Base-by-base conservation (phyloP, 92 coral and sea anemone genomes). In the Paragorgia papillata region DNA sequence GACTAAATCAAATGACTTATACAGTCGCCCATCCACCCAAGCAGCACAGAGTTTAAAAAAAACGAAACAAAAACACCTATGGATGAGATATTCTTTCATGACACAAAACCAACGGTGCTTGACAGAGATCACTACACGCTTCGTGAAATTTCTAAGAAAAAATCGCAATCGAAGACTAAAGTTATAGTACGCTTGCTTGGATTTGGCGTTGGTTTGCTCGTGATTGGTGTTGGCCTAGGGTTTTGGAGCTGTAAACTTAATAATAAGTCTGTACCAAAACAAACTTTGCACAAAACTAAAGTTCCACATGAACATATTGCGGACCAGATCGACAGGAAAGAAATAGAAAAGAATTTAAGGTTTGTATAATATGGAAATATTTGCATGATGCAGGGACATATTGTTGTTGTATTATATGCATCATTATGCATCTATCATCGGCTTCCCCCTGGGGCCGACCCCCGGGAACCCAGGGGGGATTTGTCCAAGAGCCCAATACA, bases 281-380 rank as follows among this genome's bases (percentile, higher is more conserved):
- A 5, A 31, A 34, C 21, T 0, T 17, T 26, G 48, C 20, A 37
- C 20, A 31, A 64, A n/a, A 64, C 0, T 0, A 34, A 35, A 40
- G 2, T 64, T 64, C 53, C 13, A 0, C 71, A 64, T 48, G 0
- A 64, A 29, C 28, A 64, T 64, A 64, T 64, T 35, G 71, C 71
- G 9, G 2, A 7, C 14, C 51, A 35, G 37, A 64, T 64, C 37
- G 53, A 64, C 26, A 34, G 71, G 1, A 31, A 20, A 19, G 51
- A 40, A 64, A 64, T 64, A 26, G 71, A 64, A 35, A 64, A 64
- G 18, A 21, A 34, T 34, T 8, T 64, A 21, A 64, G 71, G 71
- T 64, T 64, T 64, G 69, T 62, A 30, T 0, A n/a, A n/a, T n/a
- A n/a, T n/a, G n/a, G n/a, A n/a, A n/a, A n/a, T n/a, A n/a, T n/a